Evolutionary conservation across 2,888 invertebrate species (phyloP).

Genomic region (Ophioninae sp.): DNA sequence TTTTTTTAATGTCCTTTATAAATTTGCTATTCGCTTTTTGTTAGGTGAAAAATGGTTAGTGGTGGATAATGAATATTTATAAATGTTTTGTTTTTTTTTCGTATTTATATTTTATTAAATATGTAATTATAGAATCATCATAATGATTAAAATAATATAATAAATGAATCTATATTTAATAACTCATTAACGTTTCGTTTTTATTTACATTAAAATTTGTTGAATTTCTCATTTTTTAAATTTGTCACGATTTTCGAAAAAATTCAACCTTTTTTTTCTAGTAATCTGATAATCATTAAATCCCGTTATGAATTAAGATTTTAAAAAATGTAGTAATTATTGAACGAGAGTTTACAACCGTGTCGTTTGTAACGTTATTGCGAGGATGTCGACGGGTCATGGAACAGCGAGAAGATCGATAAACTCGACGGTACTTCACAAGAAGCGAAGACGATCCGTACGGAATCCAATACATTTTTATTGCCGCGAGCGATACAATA

Average conservation of each 20-base stretch:
- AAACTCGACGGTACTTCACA: slow-evolving; percentile 20
- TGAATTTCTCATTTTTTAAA: not conserved
- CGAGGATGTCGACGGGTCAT: not conserved
- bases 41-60: too few species aligned
- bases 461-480: slow-evolving; percentile 17
- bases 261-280: not conserved
- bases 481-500: not conserved
- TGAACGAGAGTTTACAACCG: not conserved
- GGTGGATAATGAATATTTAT: too few species aligned
- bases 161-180: too few species aligned
- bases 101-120: too few species aligned
- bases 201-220: too few species aligned
- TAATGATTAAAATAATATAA: too few species aligned
- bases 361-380: slow-evolving; percentile 2
- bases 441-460: slow-evolving; percentile 14
- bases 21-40: too few species aligned
- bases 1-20: too few species aligned
- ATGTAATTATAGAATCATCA: too few species aligned
- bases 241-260: too few species aligned
- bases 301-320: not conserved
- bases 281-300: not conserved
- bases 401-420: slow-evolving; percentile 26
- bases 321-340: not conserved
- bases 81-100: too few species aligned
- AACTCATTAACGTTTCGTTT: too few species aligned